Evolutionary conservation across 1,140 invertebrate genomes (phyloP).

Genomic region (Brachystomella parvula): DNA sequence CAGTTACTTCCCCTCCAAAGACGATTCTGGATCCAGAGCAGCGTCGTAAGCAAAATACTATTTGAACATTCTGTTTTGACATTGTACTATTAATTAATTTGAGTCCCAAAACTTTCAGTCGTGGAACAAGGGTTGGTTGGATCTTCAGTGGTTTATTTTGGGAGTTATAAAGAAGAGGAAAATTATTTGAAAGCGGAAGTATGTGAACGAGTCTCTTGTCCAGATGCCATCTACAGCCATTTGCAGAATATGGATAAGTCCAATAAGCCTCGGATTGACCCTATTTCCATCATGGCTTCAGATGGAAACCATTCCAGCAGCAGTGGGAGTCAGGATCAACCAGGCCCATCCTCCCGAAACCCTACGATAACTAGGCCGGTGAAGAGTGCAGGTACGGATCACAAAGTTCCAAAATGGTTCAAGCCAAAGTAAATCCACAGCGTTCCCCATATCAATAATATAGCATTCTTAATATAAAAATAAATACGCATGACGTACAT

Average conservation of each 20-base stretch:
- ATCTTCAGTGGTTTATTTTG: slow-evolving; percentile 64
- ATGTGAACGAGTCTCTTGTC: slow-evolving; percentile 14
- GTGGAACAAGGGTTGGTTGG: slow-evolving; percentile 64
- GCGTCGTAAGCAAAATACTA: no score
- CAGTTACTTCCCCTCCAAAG: slow-evolving; percentile 68
- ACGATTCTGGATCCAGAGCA: slow-evolving; percentile 50
- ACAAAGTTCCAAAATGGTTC: slow-evolving; percentile 32
- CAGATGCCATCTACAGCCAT: slow-evolving; percentile 14
- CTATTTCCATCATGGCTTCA: neutral
- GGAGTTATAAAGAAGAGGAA: slow-evolving; percentile 42
- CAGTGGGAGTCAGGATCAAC: slow-evolving; percentile 1
- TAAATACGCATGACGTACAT: no score
- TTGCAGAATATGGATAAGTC: slow-evolving; percentile 5
- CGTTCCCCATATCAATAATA: no score
- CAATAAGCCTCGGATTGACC: neutral
- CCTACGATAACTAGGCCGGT: neutral
- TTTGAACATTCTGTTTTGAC: no score
- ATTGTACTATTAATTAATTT: no score
- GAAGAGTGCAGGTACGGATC: neutral
- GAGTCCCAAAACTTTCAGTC: no score
- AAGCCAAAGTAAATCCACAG: no score
- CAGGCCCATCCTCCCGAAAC: neutral
- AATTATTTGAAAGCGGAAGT: slow-evolving; percentile 15
- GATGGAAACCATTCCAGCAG: neutral
- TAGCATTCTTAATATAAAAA: no score